Conservation (phyloP, 2,888 invertebrate genomes). For the Metalampra italica region DNA sequence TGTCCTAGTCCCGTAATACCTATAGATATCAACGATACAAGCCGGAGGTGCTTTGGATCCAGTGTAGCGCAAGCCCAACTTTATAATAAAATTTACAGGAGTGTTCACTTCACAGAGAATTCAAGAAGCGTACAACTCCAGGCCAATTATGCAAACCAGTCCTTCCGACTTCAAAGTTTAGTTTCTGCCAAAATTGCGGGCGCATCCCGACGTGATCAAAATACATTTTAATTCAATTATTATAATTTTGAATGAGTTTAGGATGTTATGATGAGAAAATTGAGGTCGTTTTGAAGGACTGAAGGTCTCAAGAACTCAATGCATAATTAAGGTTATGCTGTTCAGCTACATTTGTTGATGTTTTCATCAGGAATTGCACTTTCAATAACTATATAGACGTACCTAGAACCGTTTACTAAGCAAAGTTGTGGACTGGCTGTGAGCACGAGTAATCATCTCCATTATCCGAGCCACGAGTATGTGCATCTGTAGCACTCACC, state of each 20-base stretch:
- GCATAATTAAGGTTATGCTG: conserved; percentile 1
- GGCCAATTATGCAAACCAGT: conserved; percentile 63
- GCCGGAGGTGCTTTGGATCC: background rate
- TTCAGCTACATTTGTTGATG: background rate
- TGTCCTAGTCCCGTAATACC: background rate
- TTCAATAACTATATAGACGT: no score
- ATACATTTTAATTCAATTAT: conserved; percentile 34
- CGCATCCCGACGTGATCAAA: conserved; percentile 33
- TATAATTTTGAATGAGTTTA: conserved; percentile 36
- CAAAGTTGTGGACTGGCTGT: no score
- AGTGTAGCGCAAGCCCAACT: conserved; percentile 20
- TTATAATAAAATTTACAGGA: conserved; percentile 40
- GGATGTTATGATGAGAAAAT: conserved; percentile 26
- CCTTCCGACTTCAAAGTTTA: conserved; percentile 48
- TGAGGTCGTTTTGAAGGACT: conserved; percentile 14
- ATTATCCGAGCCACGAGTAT: no score
- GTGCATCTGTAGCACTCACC: no score
- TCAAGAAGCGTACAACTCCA: conserved; percentile 36
- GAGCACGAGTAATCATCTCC: no score
- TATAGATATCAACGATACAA: background rate
- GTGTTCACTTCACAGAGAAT: conserved; percentile 30
- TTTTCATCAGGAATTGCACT: no score
- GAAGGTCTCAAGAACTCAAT: conserved; percentile 1
- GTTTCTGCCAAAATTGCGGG: conserved; percentile 48
- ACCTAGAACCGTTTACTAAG: no score